Conservation (phyloP, 2,888 invertebrate genomes). For the Stenichneumon culpator region DNA sequence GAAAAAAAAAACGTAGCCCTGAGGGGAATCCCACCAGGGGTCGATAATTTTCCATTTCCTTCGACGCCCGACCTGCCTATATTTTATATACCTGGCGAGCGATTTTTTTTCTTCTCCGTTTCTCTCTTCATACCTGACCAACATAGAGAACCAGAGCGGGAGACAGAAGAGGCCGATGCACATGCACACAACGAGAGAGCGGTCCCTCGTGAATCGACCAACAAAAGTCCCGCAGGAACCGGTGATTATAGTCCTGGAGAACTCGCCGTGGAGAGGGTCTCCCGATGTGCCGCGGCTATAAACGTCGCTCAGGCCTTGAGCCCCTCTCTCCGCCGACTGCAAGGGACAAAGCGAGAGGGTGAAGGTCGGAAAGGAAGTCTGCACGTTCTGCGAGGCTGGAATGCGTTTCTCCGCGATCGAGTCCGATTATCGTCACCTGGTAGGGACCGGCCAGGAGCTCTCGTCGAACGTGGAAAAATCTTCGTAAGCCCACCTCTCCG, state of each 20-base stretch:
- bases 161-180: slow-evolving; percentile 27
- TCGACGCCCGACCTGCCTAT: slow-evolving; percentile 4
- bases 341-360: slow-evolving; percentile 8
- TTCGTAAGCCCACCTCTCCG: background rate
- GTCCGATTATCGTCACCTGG: slow-evolving; percentile 58
- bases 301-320: background rate
- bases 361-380: slow-evolving; percentile 17
- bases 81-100: slow-evolving; percentile 49
- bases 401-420: slow-evolving; percentile 45
- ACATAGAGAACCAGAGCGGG: background rate
- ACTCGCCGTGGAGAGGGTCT: slow-evolving; percentile 26
- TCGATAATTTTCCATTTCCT: slow-evolving; percentile 51
- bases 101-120: slow-evolving; percentile 16
- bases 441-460: slow-evolving; percentile 1
- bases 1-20: slow-evolving; percentile 16
- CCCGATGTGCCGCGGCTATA: background rate
- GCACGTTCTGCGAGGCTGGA: slow-evolving; percentile 26
- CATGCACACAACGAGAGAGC: slow-evolving; percentile 25
- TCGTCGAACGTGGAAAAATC: slow-evolving; percentile 8
- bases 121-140: slow-evolving; percentile 15
- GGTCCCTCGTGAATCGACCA: slow-evolving; percentile 41
- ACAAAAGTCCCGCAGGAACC: slow-evolving; percentile 46
- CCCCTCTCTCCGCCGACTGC: background rate
- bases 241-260: slow-evolving; percentile 42
- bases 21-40: slow-evolving; percentile 25